These are phyloP conservation scores for Mythimna vitellina DNA, from an alignment of 2,888 invertebrate species.

Conservation along the genomic window DNA sequence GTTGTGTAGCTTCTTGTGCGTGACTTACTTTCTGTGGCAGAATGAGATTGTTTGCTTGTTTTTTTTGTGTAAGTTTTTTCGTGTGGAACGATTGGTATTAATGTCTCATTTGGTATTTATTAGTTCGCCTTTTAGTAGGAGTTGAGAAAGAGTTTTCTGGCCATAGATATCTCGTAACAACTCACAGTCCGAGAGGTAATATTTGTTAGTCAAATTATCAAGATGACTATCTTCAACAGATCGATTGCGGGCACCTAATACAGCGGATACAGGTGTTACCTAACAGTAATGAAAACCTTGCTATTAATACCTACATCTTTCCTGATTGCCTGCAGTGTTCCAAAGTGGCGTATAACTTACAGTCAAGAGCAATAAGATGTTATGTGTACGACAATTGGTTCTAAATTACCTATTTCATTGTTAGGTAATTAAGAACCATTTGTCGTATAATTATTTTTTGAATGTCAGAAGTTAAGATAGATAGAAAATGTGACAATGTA, in stretches of 20 bases:
- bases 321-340: no score
- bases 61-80: slow-evolving; percentile 16
- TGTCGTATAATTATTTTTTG: no score
- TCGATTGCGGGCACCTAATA: background rate
- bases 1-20: slow-evolving; percentile 55
- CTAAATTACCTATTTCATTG: no score
- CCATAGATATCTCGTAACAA: background rate
- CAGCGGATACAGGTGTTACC: no score
- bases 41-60: slow-evolving; percentile 37
- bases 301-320: no score
- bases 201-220: background rate
- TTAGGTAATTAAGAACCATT: no score
- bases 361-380: no score
- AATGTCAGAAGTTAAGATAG: no score
- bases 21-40: slow-evolving; percentile 44
- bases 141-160: slow-evolving; percentile 5
- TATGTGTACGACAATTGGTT: no score
- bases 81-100: slow-evolving; percentile 27
- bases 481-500: no score
- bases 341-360: no score
- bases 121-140: background rate
- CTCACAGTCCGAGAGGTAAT: background rate
- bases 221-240: background rate
- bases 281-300: no score
- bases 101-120: slow-evolving; percentile 23